These are phyloP conservation scores for Papilio xuthus DNA, from an alignment of 1,140 invertebrate species.

Conservation along the genomic window DNA sequence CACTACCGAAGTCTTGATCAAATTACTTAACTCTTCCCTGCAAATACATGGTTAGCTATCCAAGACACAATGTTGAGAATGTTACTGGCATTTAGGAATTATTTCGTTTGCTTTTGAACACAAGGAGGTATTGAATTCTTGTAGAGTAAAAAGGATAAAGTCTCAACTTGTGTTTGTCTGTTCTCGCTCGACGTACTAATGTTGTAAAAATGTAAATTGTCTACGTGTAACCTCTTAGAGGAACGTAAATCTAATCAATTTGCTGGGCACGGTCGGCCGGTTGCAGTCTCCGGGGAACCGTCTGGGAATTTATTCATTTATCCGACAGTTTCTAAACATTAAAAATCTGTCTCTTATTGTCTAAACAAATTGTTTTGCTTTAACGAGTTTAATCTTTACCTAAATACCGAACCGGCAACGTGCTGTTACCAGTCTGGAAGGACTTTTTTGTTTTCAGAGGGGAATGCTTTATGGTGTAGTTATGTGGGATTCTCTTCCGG, in stretches of 20 bases:
- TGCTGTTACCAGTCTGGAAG: too few species aligned
- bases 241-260: constrained; percentile 20
- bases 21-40: too few species aligned
- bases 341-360: constrained; percentile 10
- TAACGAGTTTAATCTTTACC: not conserved
- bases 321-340: constrained; percentile 6
- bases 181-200: not conserved
- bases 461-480: too few species aligned
- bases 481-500: too few species aligned
- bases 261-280: constrained; percentile 17
- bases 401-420: too few species aligned
- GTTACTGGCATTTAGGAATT: not conserved
- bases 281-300: not conserved
- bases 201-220: constrained; percentile 18
- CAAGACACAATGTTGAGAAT: too few species aligned
- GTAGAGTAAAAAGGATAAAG: not conserved
- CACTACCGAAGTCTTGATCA: too few species aligned
- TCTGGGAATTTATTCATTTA: constrained; percentile 28
- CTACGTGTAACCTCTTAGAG: constrained; percentile 19
- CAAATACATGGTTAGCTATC: too few species aligned
- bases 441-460: too few species aligned
- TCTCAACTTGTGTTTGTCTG: not conserved
- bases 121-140: not conserved
- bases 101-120: not conserved
- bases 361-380: not conserved